phyloP scores from a whole-genome alignment of 1,140 invertebrate species.

The Drosophila arawakana region DNA sequence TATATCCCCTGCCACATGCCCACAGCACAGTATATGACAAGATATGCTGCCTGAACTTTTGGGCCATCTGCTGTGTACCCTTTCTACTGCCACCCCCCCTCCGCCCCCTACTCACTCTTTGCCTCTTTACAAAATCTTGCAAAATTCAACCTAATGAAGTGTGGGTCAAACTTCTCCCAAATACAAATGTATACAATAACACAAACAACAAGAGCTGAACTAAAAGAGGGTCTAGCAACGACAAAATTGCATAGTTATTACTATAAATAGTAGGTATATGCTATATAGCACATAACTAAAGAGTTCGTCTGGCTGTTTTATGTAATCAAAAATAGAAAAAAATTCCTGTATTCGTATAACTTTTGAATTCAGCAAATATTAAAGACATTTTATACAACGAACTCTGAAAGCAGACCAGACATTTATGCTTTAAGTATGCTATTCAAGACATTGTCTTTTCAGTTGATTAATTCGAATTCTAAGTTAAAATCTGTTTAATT shows the following conservation, averaged over 20 bases:
- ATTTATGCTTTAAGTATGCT: no score
- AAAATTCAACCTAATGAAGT: slow-evolving; percentile 6
- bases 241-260: neutral
- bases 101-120: neutral
- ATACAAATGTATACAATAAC: slow-evolving; percentile 9
- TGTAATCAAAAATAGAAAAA: no score
- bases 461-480: no score
- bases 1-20: neutral
- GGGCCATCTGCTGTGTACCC: slow-evolving; percentile 5
- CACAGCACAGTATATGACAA: neutral
- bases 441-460: no score
- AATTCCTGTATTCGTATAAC: no score
- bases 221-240: neutral
- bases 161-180: slow-evolving; percentile 23
- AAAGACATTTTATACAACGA: no score
- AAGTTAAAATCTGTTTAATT: no score
- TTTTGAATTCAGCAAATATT: no score
- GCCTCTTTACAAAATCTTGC: neutral
- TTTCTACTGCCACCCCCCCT: neutral
- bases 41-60: neutral
- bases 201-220: neutral
- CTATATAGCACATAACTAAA: no score
- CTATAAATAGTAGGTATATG: no score
- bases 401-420: no score
- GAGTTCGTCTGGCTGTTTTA: no score